Conservation (phyloP, 2,797 vertebrate species). For the Microcaecilia unicolor region DNA sequence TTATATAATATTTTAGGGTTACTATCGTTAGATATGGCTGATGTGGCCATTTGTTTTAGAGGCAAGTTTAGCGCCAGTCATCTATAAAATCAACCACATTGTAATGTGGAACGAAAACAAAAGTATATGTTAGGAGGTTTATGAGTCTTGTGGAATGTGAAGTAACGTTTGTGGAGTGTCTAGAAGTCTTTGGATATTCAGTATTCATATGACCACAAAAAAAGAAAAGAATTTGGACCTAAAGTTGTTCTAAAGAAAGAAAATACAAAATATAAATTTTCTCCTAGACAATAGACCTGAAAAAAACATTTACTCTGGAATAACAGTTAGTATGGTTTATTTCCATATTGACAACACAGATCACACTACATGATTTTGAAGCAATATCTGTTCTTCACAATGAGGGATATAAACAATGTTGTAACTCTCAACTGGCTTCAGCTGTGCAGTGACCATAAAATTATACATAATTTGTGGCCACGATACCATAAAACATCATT, state of each 20-base stretch:
- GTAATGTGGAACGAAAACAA: slow-evolving; percentile 91
- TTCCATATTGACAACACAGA: slow-evolving; percentile 60
- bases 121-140: slow-evolving; percentile 91
- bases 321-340: slow-evolving; percentile 47
- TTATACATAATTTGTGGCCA: slow-evolving; percentile 75
- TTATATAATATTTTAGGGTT: slow-evolving; percentile 86
- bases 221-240: slow-evolving; percentile 72
- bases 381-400: slow-evolving; percentile 92
- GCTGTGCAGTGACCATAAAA: slow-evolving; percentile 70
- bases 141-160: slow-evolving; percentile 96
- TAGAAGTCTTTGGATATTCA: slow-evolving; percentile 94
- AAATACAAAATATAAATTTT: slow-evolving; percentile 46
- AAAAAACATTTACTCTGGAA: slow-evolving; percentile 59
- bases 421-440: slow-evolving; percentile 67
- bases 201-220: slow-evolving; percentile 83
- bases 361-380: slow-evolving; percentile 70
- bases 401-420: slow-evolving; percentile 79
- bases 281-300: slow-evolving; percentile 48
- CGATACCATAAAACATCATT: slow-evolving; percentile 71
- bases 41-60: slow-evolving; percentile 85
- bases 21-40: slow-evolving; percentile 80
- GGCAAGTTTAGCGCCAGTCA: slow-evolving; percentile 87
- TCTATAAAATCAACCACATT: slow-evolving; percentile 89
- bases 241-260: slow-evolving; percentile 62
- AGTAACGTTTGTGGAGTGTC: slow-evolving; percentile 95